A percentile compares a stretch with the other conserved stretches of the same genome.
These are phyloP conservation scores for Prosopocoilus inquinatus DNA, from an alignment of 2,888 invertebrate genomes.

Conservation along the genomic window DNA sequence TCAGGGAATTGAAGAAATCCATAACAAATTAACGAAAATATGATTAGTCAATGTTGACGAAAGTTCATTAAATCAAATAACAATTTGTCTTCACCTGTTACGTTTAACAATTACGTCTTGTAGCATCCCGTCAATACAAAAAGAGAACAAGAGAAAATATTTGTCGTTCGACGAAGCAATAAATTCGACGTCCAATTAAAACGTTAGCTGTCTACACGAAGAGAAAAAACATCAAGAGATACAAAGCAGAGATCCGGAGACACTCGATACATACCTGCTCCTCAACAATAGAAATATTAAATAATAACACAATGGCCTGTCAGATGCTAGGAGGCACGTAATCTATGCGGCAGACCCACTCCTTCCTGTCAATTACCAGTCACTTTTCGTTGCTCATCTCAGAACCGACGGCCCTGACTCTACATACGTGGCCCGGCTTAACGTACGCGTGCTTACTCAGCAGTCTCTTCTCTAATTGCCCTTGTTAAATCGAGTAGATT, in stretches of 20 bases:
- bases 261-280: constrained; percentile 5
- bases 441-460: constrained; percentile 21
- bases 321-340: constrained; percentile 26
- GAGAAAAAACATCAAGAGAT: not conserved
- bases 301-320: constrained; percentile 27
- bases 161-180: not conserved
- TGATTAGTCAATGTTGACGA: too few species aligned
- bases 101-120: not conserved
- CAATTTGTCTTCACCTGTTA: not conserved
- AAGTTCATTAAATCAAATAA: too few species aligned
- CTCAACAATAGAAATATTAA: constrained; percentile 28
- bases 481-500: constrained; percentile 22
- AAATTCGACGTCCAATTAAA: not conserved
- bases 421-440: constrained; percentile 16
- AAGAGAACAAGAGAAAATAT: not conserved
- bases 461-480: constrained; percentile 21
- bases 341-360: constrained; percentile 25
- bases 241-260: not conserved
- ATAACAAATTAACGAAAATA: too few species aligned
- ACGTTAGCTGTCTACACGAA: not conserved
- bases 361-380: constrained; percentile 26
- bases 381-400: constrained; percentile 12
- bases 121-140: not conserved
- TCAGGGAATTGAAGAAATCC: too few species aligned
- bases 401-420: constrained; percentile 7